Conservation (phyloP, 2,113 vertebrate genomes). For the Pipra filicauda region DNA sequence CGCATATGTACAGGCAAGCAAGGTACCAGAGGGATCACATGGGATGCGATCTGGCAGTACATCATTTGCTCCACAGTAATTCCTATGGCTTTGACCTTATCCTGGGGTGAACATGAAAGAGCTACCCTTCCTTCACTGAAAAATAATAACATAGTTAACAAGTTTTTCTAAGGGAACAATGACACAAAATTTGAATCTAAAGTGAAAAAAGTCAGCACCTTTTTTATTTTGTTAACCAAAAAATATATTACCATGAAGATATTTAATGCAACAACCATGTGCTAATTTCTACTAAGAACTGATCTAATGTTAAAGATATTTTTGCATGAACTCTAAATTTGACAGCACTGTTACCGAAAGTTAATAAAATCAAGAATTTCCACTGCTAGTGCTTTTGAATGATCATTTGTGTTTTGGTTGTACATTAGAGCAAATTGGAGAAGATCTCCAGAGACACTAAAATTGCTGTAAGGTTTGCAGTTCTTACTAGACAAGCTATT, state of each 20-base stretch:
- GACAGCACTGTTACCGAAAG: neutral
- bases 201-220: neutral
- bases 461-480: neutral
- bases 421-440: neutral
- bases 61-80: neutral
- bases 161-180: neutral
- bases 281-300: neutral
- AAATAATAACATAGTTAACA: neutral
- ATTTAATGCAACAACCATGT: neutral
- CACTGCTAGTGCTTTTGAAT: neutral
- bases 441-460: neutral
- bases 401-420: neutral
- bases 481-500: neutral
- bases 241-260: neutral
- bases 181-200: neutral
- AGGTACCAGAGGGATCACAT: neutral
- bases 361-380: neutral
- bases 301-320: neutral
- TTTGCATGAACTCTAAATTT: neutral
- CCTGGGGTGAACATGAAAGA: neutral
- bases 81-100: neutral
- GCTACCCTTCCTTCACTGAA: neutral
- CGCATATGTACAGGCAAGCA: accelerated
- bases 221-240: neutral
- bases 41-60: neutral